A percentile compares a stretch with the other conserved stretches of the same genome.
These are phyloP conservation scores for Antennarius maculatus DNA, from an alignment of 2,797 vertebrate genomes.

Conservation along the genomic window DNA sequence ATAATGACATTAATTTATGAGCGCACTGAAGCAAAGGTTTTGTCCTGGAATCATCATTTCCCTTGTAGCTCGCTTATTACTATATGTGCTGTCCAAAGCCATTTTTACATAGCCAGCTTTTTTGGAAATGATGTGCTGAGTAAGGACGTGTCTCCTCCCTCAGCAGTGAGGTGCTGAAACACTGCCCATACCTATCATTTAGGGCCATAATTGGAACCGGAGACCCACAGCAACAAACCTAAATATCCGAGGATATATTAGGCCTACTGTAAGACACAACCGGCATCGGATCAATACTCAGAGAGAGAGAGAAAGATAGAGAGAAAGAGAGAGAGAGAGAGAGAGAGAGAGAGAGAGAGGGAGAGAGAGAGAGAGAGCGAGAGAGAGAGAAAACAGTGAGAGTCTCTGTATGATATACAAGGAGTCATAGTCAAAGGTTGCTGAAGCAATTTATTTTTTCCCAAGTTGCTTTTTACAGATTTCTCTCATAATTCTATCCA, in stretches of 20 bases:
- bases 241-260: constrained; percentile 69
- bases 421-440: constrained; percentile 22
- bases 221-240: constrained; percentile 71
- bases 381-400: background rate
- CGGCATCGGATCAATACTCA: constrained; percentile 65
- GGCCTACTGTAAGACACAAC: constrained; percentile 57
- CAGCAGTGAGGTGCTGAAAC: constrained; percentile 75
- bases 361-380: constrained; percentile 4
- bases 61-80: constrained; percentile 14
- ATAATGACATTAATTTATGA: constrained; percentile 6
- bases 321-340: background rate
- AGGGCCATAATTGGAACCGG: constrained; percentile 69
- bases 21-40: constrained; percentile 21
- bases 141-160: constrained; percentile 65
- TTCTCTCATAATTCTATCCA: constrained; percentile 2
- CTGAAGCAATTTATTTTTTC: constrained; percentile 32
- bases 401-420: background rate
- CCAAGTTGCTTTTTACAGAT: constrained; percentile 3
- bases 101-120: constrained; percentile 66
- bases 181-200: constrained; percentile 75
- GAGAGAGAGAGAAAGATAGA: constrained; percentile 3
- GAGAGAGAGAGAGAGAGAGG: constrained; percentile 5
- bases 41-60: constrained; percentile 29
- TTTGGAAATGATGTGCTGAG: constrained; percentile 72
- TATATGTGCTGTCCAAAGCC: constrained; percentile 50